phyloP scores from a whole-genome alignment of 2,113 vertebrate genomes.

The Martes martes region DNA sequence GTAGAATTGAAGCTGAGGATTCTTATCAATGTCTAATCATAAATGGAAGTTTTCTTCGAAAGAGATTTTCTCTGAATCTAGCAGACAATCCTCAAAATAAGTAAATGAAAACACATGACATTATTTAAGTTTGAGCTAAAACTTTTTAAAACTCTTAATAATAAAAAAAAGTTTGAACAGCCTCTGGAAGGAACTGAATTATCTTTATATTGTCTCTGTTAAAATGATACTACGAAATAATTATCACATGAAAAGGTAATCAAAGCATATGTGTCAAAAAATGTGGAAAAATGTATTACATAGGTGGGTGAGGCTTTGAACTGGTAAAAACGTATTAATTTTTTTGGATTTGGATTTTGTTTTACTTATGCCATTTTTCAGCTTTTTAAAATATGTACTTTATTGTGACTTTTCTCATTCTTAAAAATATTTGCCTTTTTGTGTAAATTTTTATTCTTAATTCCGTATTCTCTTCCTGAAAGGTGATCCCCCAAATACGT shows the following conservation, averaged over 20 bases:
- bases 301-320: neutral
- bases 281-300: neutral
- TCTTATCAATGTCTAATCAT: neutral
- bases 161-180: neutral
- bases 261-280: neutral
- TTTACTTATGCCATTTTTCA: neutral
- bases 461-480: conserved; percentile 4
- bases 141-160: neutral
- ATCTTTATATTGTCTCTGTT: conserved; percentile 1
- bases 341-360: conserved; percentile 20
- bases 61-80: conserved; percentile 13
- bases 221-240: neutral
- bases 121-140: neutral
- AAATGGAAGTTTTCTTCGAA: conserved; percentile 12
- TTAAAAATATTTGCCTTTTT: neutral
- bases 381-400: neutral
- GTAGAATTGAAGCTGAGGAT: neutral
- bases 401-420: conserved; percentile 18
- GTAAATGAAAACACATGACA: neutral
- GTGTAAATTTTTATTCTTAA: neutral
- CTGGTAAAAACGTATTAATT: neutral
- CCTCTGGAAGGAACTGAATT: conserved; percentile 12
- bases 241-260: neutral
- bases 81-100: neutral
- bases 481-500: neutral